phyloP scores from a whole-genome alignment of 2,113 vertebrate species.

The Ictalurus punctatus region DNA sequence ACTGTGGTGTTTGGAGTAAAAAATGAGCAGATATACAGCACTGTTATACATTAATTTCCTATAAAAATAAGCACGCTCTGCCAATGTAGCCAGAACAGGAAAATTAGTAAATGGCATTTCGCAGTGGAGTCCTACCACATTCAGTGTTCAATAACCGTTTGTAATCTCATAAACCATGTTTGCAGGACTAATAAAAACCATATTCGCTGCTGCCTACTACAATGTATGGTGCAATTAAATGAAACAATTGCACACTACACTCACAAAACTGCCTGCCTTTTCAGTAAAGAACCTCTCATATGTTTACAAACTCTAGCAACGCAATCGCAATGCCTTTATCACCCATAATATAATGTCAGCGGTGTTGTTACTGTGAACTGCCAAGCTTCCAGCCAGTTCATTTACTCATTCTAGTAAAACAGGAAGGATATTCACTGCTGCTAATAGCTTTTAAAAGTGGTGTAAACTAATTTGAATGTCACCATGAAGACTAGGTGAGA shows the following conservation, averaged over 20 bases:
- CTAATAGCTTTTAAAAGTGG: background rate
- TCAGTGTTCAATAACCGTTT: background rate
- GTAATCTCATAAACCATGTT: background rate
- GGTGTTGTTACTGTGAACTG: background rate
- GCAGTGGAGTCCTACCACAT: background rate
- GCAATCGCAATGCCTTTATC: background rate
- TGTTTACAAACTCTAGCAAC: background rate
- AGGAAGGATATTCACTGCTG: background rate
- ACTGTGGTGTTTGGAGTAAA: constrained; percentile 8
- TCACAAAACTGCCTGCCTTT: background rate
- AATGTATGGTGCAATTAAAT: background rate
- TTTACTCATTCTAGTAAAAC: background rate
- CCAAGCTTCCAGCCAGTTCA: background rate
- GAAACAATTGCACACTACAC: background rate
- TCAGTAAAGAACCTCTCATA: background rate
- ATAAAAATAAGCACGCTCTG: background rate
- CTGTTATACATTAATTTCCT: background rate
- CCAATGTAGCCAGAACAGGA: background rate
- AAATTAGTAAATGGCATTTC: background rate
- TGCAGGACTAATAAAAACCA: constrained; percentile 8
- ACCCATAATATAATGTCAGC: background rate
- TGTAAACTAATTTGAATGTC: background rate
- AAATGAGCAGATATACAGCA: background rate
- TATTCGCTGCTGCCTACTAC: background rate
- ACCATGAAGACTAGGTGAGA: background rate